These are phyloP conservation scores for Phacellophora camtschatica DNA, from an alignment of 30 jellyfish, hydroid and myxozoan species.

Conservation along the genomic window DNA sequence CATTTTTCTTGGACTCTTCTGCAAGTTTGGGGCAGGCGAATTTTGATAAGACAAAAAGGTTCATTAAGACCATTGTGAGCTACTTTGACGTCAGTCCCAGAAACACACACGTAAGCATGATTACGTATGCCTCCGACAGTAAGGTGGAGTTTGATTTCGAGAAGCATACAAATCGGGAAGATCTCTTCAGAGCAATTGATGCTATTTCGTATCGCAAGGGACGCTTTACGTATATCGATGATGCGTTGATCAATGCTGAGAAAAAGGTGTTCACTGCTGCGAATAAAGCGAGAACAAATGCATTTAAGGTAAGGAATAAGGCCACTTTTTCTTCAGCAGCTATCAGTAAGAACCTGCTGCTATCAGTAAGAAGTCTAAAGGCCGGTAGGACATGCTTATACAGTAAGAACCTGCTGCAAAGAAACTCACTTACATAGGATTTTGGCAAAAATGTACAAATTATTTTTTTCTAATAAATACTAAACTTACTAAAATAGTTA, in stretches of 20 bases:
- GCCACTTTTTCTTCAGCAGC: neutral
- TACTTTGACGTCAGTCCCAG: conserved; percentile 76
- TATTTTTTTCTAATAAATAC: no score
- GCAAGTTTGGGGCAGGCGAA: conserved; percentile 73
- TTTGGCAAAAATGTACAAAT: no score
- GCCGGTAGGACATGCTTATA: no score
- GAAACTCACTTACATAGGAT: no score
- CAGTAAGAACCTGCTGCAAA: no score
- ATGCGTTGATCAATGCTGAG: conserved; percentile 72
- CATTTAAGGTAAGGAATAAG: conserved; percentile 41
- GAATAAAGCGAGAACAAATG: conserved; percentile 78
- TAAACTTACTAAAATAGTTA: no score
- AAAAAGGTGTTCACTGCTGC: conserved; percentile 44
- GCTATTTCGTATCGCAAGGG: conserved; percentile 67
- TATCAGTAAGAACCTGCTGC: neutral
- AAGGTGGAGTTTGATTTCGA: conserved; percentile 52
- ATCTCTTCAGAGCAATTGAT: conserved; percentile 61
- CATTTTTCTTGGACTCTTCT: conserved; percentile 87
- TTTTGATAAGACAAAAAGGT: conserved; percentile 70
- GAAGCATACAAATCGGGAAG: conserved; percentile 15
- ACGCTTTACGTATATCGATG: conserved; percentile 74
- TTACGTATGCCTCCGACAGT: conserved; percentile 53
- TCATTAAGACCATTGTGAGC: conserved; percentile 59
- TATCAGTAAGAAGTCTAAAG: neutral
- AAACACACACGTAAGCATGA: conserved; percentile 77